Percentiles rank a stretch among this genome's conserved stretches.
Evolutionary conservation across 1,140 invertebrate species (phyloP).

Genomic region (Neuroterus valhalla): DNA sequence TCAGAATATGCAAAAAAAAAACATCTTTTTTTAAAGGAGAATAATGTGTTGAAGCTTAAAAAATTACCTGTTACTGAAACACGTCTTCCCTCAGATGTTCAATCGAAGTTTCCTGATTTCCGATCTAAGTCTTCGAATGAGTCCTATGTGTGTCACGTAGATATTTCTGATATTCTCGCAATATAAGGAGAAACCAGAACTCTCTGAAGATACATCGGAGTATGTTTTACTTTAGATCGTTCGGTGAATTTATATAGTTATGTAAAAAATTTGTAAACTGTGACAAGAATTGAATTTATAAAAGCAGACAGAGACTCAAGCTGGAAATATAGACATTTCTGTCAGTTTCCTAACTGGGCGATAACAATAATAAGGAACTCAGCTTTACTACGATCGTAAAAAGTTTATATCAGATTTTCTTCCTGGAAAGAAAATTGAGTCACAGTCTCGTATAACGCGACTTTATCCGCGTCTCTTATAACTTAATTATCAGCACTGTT

Average conservation of each 20-base stretch:
- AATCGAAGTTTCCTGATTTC: slow-evolving; percentile 28
- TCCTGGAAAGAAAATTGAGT: too few species aligned
- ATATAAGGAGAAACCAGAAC: slow-evolving; percentile 25
- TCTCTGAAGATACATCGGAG: slow-evolving; percentile 13
- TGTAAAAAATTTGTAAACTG: slow-evolving; percentile 19
- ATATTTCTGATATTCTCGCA: slow-evolving; percentile 13
- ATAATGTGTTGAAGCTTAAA: background rate
- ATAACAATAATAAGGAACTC: background rate
- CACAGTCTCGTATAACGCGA: too few species aligned
- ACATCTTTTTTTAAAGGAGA: background rate
- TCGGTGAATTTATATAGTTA: background rate
- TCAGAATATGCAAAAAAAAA: background rate
- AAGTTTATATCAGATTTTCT: too few species aligned
- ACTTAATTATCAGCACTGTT: too few species aligned
- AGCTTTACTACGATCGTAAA: background rate
- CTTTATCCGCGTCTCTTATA: too few species aligned
- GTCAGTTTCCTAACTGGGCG: too few species aligned
- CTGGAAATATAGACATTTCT: background rate
- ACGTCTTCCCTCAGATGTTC: background rate
- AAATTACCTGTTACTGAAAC: background rate
- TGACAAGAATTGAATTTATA: slow-evolving; percentile 24
- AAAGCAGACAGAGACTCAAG: background rate
- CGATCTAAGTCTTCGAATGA: background rate
- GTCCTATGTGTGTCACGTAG: slow-evolving; percentile 9
- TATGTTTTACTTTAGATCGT: background rate